Percentiles rank a stretch among this genome's conserved stretches.
Conservation (phyloP, 2,113 vertebrate genomes). For the Protobothrops mucrosquamatus region DNA sequence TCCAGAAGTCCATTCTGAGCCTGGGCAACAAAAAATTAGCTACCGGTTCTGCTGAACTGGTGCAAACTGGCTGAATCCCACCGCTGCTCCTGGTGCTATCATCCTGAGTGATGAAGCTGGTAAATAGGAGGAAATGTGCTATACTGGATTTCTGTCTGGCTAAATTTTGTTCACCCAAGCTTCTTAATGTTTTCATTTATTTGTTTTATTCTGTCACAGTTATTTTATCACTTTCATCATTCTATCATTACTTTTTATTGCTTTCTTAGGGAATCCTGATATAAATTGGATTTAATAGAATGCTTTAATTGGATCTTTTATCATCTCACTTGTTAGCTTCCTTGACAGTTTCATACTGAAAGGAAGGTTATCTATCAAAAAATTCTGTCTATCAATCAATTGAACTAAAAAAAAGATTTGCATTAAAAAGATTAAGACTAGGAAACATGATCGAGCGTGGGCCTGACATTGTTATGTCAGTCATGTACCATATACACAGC, state of each 20-base stretch:
- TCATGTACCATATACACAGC: not conserved
- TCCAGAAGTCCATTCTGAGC: too few species aligned
- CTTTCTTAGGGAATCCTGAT: not conserved
- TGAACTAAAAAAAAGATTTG: not conserved
- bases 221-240: not conserved
- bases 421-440: not conserved
- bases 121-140: not conserved
- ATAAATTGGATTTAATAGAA: not conserved
- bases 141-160: not conserved
- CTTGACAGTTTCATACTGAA: not conserved
- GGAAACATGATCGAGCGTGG: not conserved
- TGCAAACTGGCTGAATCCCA: too few species aligned
- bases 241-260: not conserved
- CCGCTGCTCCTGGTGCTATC: too few species aligned
- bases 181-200: not conserved
- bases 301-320: constrained; percentile 13
- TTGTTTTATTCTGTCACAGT: not conserved
- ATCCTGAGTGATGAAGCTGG: not conserved
- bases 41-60: too few species aligned
- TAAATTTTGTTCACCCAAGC: not conserved
- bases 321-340: not conserved
- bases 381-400: not conserved
- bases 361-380: not conserved
- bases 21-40: too few species aligned
- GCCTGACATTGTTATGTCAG: not conserved